Evolutionary conservation across 53 echinoderm and acorn worm genomes (phyloP), one percentile per base, ranked within the genome.

Genomic region (Echinarachnius parma): DNA sequence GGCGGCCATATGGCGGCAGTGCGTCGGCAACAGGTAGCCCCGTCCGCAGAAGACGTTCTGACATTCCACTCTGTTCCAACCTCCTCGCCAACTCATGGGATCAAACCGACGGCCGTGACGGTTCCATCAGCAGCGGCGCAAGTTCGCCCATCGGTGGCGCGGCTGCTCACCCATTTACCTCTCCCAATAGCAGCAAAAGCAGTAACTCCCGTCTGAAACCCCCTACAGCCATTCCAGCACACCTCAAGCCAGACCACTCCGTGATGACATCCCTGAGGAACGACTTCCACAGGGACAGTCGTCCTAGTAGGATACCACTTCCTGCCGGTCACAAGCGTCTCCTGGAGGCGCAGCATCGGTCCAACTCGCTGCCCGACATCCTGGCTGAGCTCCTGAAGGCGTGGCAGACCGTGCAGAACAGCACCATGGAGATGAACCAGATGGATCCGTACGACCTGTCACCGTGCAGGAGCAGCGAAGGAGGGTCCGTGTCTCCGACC

Each of bases 401-500:
- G 66, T 77, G 81, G 36, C 80, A 84, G 53, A 68, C 67, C 26
- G 77, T 84, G 0, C 80, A 77, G 28, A 87, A 86, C 53, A 82
- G 77, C 31, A 46, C 62, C 9, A 24, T 66, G 3, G 70, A 65
- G 18, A 46, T 72, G 36, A 28, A 66, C 18, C 66, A 60, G 52
- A 75, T 69, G 26, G 80, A 89, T 62, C 81, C 64, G 37, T 83
- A 48, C 27, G 85, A 89, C 37, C 32, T 53, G 48, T 69, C 78
- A 8, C 77, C 86, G 3, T 53, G 84, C 30, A 67, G 81, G 25
- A 86, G 77, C 61, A 84, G 83, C 47, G 81, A 83, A 31, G 82
- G 81, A 58, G 93, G 81, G 53, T 93, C 93, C 33, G 76, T 83
- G 44, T 93, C 93, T 3, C 93, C 93, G 5, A 93, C 93, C 24